These are phyloP conservation scores for Keiferia lycopersicella DNA, from an alignment of 2,888 invertebrate genomes.

Conservation along the genomic window DNA sequence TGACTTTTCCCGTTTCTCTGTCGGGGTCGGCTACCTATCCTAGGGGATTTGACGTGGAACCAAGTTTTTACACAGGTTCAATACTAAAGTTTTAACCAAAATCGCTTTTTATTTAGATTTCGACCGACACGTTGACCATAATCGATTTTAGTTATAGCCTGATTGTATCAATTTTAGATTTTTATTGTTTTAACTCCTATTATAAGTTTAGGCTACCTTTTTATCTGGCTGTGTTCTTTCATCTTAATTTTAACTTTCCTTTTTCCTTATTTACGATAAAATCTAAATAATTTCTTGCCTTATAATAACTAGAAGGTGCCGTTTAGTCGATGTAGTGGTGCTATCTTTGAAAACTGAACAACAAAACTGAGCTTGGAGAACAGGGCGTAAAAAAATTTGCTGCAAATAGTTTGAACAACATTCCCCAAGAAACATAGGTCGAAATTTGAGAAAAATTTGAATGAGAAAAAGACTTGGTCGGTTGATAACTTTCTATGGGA, in stretches of 20 bases:
- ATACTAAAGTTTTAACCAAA: too few species aligned
- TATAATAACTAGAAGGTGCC: neutral
- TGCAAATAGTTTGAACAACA: too few species aligned
- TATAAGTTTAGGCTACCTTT: slow-evolving; percentile 9
- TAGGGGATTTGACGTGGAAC: too few species aligned
- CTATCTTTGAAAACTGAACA: slow-evolving; percentile 2
- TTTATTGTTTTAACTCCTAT: neutral
- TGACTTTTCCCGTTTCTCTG: too few species aligned
- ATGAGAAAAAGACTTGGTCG: too few species aligned
- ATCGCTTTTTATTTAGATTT: too few species aligned
- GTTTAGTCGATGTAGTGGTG: neutral
- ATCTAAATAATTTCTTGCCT: slow-evolving; percentile 23
- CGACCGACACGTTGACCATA: neutral
- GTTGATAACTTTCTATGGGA: too few species aligned
- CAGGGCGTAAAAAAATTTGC: too few species aligned
- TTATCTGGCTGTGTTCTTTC: slow-evolving; percentile 23
- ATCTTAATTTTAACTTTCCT: slow-evolving; percentile 22
- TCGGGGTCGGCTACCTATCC: too few species aligned
- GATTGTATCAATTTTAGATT: neutral
- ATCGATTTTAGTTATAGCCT: neutral
- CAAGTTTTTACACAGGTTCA: too few species aligned
- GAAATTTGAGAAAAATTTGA: too few species aligned
- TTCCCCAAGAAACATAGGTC: too few species aligned
- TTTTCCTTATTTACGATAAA: slow-evolving; percentile 12
- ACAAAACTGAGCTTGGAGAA: neutral